phyloP scores from a whole-genome alignment of 1,140 invertebrate genomes.

The Steinernema khuongi region DNA sequence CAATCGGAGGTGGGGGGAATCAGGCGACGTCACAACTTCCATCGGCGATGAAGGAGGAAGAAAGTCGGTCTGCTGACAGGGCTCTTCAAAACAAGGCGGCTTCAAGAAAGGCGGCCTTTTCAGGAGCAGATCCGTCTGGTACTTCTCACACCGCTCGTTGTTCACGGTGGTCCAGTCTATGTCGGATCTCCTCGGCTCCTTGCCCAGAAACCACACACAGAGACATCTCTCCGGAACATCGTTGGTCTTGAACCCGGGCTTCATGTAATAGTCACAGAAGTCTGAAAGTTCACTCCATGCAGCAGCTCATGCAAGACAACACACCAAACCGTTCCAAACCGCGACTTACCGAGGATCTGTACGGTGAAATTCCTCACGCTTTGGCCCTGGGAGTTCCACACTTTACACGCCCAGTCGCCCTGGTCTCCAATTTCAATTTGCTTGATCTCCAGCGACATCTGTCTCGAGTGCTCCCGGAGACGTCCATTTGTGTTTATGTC shows the following conservation, averaged over 20 bases:
- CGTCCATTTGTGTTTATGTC: conserved; percentile 17
- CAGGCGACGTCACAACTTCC: not conserved
- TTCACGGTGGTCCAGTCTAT: conserved; percentile 29
- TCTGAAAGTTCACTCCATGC: conserved; percentile 44
- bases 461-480: conserved; percentile 27
- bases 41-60: not conserved
- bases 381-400: conserved; percentile 54
- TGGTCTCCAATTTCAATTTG: conserved; percentile 29
- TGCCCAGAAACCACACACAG: conserved; percentile 37
- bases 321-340: conserved; percentile 21
- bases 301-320: conserved; percentile 7
- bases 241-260: conserved; percentile 28
- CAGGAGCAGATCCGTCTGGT: conserved; percentile 21
- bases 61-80: conserved; percentile 28
- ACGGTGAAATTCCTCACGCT: conserved; percentile 53
- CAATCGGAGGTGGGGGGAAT: conserved; percentile 24
- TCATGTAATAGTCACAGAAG: conserved; percentile 56
- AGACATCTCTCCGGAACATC: conserved; percentile 47
- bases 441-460: conserved; percentile 26
- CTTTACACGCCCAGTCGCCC: conserved; percentile 53
- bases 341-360: conserved; percentile 54
- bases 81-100: conserved; percentile 28
- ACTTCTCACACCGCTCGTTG: conserved; percentile 26
- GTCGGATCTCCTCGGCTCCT: conserved; percentile 30
- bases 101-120: conserved; percentile 20